These are phyloP conservation scores for Melitaea cinxia DNA, from an alignment of 1,140 invertebrate species.

Conservation along the genomic window DNA sequence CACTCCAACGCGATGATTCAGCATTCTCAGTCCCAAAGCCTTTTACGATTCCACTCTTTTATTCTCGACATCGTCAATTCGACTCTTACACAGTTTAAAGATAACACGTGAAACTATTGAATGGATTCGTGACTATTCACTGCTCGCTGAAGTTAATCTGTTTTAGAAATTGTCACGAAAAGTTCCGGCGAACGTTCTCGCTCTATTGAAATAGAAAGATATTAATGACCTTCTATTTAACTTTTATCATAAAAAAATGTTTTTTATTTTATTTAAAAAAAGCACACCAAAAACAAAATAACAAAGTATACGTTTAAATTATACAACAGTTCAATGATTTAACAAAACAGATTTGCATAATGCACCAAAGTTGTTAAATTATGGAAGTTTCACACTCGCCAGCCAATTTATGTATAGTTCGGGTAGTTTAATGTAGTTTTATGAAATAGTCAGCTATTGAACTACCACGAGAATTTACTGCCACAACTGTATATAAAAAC, in stretches of 20 bases:
- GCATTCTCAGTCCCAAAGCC: constrained; percentile 74
- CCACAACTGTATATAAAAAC: constrained; percentile 4
- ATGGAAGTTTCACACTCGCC: constrained; percentile 46
- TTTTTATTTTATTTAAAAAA: no score
- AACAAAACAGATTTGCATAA: constrained; percentile 11
- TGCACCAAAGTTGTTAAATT: constrained; percentile 52
- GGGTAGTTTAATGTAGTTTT: constrained; percentile 40
- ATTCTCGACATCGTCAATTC: constrained; percentile 58
- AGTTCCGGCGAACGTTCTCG: constrained; percentile 18
- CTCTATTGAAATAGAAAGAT: not conserved
- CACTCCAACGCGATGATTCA: constrained; percentile 71
- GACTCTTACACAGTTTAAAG: constrained; percentile 53
- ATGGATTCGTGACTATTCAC: constrained; percentile 28
- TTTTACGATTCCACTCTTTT: constrained; percentile 75
- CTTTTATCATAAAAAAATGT: no score
- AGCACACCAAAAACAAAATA: not conserved
- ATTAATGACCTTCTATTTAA: not conserved
- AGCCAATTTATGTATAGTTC: constrained; percentile 47
- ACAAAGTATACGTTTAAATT: not conserved
- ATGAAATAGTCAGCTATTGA: constrained; percentile 19
- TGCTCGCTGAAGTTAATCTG: constrained; percentile 12
- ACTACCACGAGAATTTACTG: not conserved
- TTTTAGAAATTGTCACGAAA: constrained; percentile 11
- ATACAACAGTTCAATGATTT: constrained; percentile 2
- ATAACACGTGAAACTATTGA: constrained; percentile 42